A percentile compares a stretch with the other conserved stretches of the same genome.
Evolutionary conservation across 2,888 invertebrate species (phyloP).

Genomic region (Monochamus alternatus): DNA sequence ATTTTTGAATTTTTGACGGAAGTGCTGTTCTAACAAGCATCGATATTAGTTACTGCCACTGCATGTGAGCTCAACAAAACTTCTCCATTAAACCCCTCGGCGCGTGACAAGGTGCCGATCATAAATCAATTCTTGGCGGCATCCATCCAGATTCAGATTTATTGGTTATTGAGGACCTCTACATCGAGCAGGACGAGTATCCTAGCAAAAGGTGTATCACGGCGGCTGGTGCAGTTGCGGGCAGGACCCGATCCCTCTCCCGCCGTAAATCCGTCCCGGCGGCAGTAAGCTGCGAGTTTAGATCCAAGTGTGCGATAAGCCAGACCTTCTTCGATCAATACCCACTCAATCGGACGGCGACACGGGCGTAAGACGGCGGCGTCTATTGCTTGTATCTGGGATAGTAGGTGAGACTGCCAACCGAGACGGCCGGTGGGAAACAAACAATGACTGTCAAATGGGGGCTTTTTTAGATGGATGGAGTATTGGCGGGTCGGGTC

Average conservation of each 20-base stretch:
- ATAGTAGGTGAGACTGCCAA: conserved; percentile 29
- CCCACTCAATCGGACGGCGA: conserved; percentile 42
- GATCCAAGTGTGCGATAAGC: conserved; percentile 50
- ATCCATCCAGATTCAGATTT: conserved; percentile 9
- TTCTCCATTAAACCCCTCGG: neutral
- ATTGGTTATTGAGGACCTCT: conserved; percentile 17
- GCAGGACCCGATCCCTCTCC: conserved; percentile 19
- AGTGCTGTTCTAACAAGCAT: too few relatives aligned
- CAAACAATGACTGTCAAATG: conserved; percentile 18
- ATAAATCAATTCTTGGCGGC: neutral
- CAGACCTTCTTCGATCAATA: conserved; percentile 47
- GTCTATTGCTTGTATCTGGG: conserved; percentile 27
- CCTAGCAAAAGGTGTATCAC: conserved; percentile 23
- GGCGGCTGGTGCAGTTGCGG: conserved; percentile 3
- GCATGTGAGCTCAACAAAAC: neutral
- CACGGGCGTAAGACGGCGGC: conserved; percentile 13
- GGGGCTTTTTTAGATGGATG: neutral
- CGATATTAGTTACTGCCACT: too few relatives aligned
- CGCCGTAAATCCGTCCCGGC: conserved; percentile 54
- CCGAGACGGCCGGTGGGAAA: conserved; percentile 15
- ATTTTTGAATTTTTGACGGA: too few relatives aligned
- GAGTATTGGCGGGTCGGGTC: neutral
- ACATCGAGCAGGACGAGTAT: conserved; percentile 8
- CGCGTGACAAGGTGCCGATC: neutral
- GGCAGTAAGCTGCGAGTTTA: conserved; percentile 57